phyloP scores from a whole-genome alignment of 2,888 invertebrate genomes.

The Theodoxus fluviatilis region DNA sequence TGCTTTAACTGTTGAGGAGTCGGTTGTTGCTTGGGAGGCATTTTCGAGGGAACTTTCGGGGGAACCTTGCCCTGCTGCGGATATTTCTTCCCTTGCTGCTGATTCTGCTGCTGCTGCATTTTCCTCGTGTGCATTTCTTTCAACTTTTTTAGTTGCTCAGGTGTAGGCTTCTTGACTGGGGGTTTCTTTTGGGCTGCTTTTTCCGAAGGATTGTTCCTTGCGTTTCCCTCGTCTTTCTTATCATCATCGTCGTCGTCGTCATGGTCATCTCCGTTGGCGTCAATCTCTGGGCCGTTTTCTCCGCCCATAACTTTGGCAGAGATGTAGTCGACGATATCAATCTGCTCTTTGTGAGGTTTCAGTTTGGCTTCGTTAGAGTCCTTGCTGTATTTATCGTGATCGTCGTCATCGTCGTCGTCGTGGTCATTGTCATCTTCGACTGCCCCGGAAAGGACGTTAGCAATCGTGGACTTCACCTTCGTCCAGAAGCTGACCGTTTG shows the following conservation, averaged over 20 bases:
- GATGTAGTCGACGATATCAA: constrained; percentile 32
- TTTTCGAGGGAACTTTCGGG: too few species aligned
- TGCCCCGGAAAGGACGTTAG: constrained; percentile 16
- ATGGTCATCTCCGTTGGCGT: constrained; percentile 1
- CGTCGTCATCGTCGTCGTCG: not conserved
- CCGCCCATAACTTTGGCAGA: constrained; percentile 19
- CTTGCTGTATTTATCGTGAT: not conserved
- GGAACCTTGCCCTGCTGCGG: too few species aligned
- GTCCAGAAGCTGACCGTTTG: constrained; percentile 21
- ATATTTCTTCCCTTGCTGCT: too few species aligned
- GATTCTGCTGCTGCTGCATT: too few species aligned
- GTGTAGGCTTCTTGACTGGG: not conserved
- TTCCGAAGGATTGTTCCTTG: too few species aligned
- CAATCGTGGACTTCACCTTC: constrained; percentile 11
- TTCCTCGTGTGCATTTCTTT: too few species aligned
- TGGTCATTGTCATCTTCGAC: not conserved
- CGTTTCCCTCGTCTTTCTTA: not conserved
- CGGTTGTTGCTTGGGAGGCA: too few species aligned
- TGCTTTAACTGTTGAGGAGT: too few species aligned
- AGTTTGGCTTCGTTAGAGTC: constrained; percentile 19
- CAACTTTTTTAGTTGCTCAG: too few species aligned
- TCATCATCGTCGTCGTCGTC: constrained; percentile 21
- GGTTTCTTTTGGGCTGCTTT: too few species aligned
- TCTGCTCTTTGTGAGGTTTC: constrained; percentile 33
- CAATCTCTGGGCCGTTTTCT: not conserved